These are phyloP conservation scores for Xylocopa sonorina DNA, from an alignment of 1,140 invertebrate species.

Conservation along the genomic window DNA sequence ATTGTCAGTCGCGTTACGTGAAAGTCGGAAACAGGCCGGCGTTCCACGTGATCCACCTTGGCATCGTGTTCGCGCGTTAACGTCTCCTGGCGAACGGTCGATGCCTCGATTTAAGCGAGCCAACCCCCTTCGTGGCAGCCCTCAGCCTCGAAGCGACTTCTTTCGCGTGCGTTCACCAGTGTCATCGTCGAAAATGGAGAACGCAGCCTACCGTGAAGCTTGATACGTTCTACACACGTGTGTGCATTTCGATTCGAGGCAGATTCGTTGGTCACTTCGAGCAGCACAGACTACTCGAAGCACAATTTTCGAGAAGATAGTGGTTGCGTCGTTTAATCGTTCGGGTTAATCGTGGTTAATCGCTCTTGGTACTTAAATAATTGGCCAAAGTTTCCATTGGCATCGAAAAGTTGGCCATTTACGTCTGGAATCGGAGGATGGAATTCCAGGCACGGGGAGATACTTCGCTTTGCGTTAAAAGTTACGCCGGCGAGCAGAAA, in stretches of 20 bases:
- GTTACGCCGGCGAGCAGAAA: conserved; percentile 7
- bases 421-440: not conserved
- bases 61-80: conserved; percentile 40
- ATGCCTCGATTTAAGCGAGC: not conserved
- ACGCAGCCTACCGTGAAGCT: too few species aligned
- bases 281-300: too few species aligned
- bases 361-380: not conserved
- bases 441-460: not conserved
- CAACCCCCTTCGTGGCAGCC: not conserved
- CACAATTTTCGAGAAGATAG: too few species aligned
- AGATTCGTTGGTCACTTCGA: too few species aligned
- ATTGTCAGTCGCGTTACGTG: conserved; percentile 36
- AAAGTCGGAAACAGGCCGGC: conserved; percentile 10
- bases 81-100: conserved; percentile 30
- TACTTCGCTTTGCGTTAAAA: conserved; percentile 19
- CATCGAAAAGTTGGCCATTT: not conserved
- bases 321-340: too few species aligned
- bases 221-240: too few species aligned
- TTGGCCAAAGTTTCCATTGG: not conserved
- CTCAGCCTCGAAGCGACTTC: conserved; percentile 24
- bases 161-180: conserved; percentile 50
- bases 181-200: conserved; percentile 44
- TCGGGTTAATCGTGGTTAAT: not conserved
- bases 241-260: not conserved
- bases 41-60: not conserved